Evolutionary conservation across 2,113 vertebrate species (phyloP).

Genomic region (Pitta sordida): DNA sequence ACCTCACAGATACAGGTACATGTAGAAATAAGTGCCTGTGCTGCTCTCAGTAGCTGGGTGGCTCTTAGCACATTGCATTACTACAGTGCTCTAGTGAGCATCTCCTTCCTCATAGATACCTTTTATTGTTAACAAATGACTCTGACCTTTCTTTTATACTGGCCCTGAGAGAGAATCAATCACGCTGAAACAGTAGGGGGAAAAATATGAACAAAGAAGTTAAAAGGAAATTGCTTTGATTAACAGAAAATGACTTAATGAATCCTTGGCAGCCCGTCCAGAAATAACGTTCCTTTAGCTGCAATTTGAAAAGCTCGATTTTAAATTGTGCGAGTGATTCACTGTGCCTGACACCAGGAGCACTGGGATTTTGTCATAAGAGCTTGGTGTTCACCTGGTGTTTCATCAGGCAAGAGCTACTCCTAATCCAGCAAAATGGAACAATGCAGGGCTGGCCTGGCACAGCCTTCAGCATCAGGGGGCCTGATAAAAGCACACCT

Average conservation of each 20-base stretch:
- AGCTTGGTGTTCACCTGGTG: background rate
- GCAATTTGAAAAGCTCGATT: background rate
- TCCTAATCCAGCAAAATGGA: background rate
- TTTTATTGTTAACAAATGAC: background rate
- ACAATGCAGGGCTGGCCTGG: background rate
- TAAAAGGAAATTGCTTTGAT: slow-evolving; percentile 11
- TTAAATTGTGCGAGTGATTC: background rate
- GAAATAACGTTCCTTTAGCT: background rate
- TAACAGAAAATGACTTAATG: background rate
- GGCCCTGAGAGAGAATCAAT: background rate
- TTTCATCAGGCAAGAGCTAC: background rate
- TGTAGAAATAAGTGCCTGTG: background rate
- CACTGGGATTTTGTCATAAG: background rate
- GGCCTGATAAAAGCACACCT: background rate
- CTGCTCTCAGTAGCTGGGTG: background rate
- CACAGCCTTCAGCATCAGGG: background rate
- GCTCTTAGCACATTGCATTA: background rate
- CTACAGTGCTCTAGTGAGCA: background rate
- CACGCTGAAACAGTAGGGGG: background rate
- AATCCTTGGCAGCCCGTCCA: background rate
- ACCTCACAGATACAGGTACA: background rate
- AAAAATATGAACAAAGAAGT: background rate
- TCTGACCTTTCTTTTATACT: background rate
- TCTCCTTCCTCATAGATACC: background rate
- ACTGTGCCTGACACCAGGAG: background rate